phyloP scores from a whole-genome alignment of 2,797 vertebrate genomes.

The Paedocypris micromegethes region DNA sequence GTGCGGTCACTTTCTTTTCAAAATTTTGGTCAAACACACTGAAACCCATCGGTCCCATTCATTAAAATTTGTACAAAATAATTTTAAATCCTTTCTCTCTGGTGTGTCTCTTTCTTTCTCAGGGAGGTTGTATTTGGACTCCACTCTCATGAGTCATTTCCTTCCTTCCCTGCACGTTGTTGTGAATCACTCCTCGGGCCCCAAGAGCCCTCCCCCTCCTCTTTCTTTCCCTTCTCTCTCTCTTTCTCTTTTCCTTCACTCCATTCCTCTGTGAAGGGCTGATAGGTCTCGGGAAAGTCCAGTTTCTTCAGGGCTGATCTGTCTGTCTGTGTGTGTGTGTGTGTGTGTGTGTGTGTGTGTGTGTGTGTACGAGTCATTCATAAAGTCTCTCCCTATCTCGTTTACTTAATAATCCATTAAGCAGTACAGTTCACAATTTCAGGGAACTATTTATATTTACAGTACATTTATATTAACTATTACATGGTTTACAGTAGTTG shows the following conservation, averaged over 20 bases:
- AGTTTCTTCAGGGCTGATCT: constrained; percentile 41
- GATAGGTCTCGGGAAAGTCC: constrained; percentile 66
- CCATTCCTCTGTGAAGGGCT: constrained; percentile 38
- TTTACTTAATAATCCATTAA: too few species aligned
- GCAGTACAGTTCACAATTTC: too few species aligned
- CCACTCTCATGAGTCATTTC: constrained; percentile 93
- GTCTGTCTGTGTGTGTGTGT: constrained; percentile 27
- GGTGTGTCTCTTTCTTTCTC: constrained; percentile 49
- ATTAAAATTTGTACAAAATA: constrained; percentile 1
- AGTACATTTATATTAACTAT: too few species aligned
- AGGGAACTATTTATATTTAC: too few species aligned
- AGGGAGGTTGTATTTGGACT: constrained; percentile 67
- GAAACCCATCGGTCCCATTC: neutral
- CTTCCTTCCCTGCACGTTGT: constrained; percentile 97
- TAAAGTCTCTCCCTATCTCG: constrained; percentile 26
- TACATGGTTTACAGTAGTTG: too few species aligned
- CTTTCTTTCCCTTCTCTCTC: constrained; percentile 73
- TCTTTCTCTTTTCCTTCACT: constrained; percentile 40
- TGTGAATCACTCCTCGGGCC: constrained; percentile 88
- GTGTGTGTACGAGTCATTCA: constrained; percentile 44
- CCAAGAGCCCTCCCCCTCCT: constrained; percentile 71
- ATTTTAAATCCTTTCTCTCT: constrained; percentile 13
- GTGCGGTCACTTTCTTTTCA: neutral
- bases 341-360: constrained; percentile 20
- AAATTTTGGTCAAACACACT: constrained; percentile 8